Conservation (phyloP, 2,797 vertebrate genomes). For the Muscicapa striata region DNA sequence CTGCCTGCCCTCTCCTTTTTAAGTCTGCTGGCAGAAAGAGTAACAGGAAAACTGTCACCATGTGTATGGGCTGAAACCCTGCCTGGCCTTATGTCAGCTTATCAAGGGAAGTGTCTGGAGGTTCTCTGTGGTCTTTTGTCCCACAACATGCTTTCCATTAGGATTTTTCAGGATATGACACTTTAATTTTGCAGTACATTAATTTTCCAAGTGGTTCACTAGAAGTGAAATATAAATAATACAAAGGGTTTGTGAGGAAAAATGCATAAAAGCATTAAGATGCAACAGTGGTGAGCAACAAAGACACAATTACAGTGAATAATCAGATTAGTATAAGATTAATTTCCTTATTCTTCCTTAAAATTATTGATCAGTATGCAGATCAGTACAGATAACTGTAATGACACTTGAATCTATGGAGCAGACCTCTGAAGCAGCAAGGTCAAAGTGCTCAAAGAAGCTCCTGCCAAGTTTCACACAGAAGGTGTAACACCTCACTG, state of each 20-base stretch:
- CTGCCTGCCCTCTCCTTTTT: background rate
- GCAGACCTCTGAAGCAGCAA: background rate
- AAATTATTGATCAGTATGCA: background rate
- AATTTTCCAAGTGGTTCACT: background rate
- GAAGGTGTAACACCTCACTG: background rate
- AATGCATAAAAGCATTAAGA: background rate
- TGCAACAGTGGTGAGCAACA: background rate
- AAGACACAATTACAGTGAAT: background rate
- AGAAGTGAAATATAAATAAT: background rate
- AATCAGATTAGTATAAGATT: background rate
- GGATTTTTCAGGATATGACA: background rate
- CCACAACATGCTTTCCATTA: background rate
- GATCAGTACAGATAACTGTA: background rate
- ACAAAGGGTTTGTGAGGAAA: background rate
- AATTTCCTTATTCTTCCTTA: background rate
- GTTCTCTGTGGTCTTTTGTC: background rate
- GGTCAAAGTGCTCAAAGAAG: background rate
- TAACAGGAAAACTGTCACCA: fast-evolving
- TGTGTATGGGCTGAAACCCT: background rate
- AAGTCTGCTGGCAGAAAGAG: background rate
- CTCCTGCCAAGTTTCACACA: background rate
- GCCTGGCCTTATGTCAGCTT: background rate
- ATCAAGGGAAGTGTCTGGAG: background rate
- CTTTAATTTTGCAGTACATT: background rate
- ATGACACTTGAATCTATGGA: background rate